phyloP scores from a whole-genome alignment of 2,888 invertebrate genomes.

The Harmothoe impar region DNA sequence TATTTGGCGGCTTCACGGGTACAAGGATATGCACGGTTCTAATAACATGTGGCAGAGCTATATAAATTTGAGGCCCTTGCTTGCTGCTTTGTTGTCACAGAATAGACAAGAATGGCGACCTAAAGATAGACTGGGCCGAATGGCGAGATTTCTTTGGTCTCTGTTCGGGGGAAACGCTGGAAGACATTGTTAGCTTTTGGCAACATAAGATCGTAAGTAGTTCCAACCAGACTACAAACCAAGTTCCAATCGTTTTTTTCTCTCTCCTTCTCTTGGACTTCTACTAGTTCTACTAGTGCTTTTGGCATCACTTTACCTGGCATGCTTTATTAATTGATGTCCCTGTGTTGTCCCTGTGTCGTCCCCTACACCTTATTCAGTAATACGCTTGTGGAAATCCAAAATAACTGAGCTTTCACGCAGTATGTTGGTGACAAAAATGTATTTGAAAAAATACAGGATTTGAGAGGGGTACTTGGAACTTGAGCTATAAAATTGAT shows the following conservation, averaged over 20 bases:
- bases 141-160: conserved; percentile 97
- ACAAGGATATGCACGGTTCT: not conserved
- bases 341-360: no score
- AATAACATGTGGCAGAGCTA: not conserved
- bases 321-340: not conserved
- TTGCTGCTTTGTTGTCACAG: conserved; percentile 63
- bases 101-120: conserved; percentile 69
- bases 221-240: not conserved
- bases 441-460: no score
- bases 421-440: no score
- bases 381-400: no score
- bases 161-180: conserved; percentile 94
- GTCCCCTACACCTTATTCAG: no score
- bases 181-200: conserved; percentile 96
- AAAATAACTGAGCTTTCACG: no score
- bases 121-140: conserved; percentile 85
- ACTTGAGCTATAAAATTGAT: no score
- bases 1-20: not conserved
- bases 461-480: no score
- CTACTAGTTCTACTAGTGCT: not conserved
- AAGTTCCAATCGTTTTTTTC: not conserved
- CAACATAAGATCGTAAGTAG: conserved; percentile 90
- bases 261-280: not conserved
- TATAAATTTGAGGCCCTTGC: not conserved
- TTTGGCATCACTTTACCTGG: not conserved